Conservation (phyloP, 2,888 invertebrate species). For the Ceriagrion tenellum region DNA sequence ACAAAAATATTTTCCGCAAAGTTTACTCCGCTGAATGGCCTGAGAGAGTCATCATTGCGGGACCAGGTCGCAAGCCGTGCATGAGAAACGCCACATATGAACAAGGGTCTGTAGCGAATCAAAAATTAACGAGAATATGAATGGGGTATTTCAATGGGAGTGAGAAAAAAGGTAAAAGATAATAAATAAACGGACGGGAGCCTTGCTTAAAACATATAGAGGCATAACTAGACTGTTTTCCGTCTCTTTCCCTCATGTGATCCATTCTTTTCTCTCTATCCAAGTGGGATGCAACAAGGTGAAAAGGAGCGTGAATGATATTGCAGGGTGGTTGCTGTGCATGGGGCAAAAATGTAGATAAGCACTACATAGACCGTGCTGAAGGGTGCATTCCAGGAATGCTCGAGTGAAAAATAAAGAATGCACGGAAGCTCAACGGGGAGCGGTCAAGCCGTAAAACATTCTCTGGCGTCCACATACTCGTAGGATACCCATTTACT, state of each 20-base stretch:
- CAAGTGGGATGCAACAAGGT: neutral
- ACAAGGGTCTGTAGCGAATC: neutral
- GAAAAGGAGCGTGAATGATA: neutral
- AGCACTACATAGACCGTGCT: neutral
- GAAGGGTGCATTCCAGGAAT: neutral
- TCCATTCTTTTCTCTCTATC: neutral
- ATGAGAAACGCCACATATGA: neutral
- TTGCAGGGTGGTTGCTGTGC: neutral
- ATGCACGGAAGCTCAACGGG: neutral
- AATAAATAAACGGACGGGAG: neutral
- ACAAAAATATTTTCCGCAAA: neutral
- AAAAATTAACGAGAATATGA: neutral
- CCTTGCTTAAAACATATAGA: neutral
- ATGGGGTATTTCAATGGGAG: neutral
- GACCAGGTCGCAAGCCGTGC: neutral
- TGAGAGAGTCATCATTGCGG: neutral
- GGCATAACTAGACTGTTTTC: neutral
- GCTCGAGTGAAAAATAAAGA: neutral
- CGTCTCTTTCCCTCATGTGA: neutral
- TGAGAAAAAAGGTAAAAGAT: neutral
- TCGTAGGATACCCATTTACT: neutral
- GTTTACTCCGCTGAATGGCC: neutral
- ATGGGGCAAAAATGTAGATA: neutral
- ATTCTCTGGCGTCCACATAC: neutral
- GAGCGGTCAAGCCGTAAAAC: slow-evolving; percentile 35